phyloP scores from a whole-genome alignment of 1,140 invertebrate species.

The Brachionus asplanchnoidis region DNA sequence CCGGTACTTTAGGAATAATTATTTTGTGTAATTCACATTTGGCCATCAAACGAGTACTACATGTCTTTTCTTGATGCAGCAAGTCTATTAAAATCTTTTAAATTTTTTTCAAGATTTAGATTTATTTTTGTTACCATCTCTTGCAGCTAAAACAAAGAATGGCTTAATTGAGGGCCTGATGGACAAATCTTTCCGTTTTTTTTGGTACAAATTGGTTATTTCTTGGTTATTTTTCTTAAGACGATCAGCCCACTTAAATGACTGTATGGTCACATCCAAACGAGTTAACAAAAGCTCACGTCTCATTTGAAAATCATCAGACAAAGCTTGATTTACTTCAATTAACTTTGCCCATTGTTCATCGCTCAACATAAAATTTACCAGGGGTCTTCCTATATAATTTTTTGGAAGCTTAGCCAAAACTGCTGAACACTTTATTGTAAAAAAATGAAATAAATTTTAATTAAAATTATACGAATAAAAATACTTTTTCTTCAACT shows the following conservation, averaged over 20 bases:
- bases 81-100: background rate
- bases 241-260: conserved; percentile 82
- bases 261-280: conserved; percentile 86
- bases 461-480: background rate
- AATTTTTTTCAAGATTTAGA: background rate
- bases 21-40: conserved; percentile 27
- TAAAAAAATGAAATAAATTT: background rate
- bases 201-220: background rate
- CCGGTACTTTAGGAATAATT: conserved; percentile 53
- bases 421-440: conserved; percentile 55
- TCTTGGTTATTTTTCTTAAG: conserved; percentile 48
- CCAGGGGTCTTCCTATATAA: conserved; percentile 63
- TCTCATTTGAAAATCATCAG: conserved; percentile 73
- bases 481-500: conserved; percentile 22
- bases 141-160: background rate
- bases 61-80: conserved; percentile 25
- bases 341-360: conserved; percentile 75
- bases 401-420: conserved; percentile 63
- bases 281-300: conserved; percentile 81
- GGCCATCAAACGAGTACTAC: conserved; percentile 24
- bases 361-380: background rate
- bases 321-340: conserved; percentile 66
- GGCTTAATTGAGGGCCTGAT: background rate
- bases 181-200: conserved; percentile 7
- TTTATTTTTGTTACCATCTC: conserved; percentile 28